Evolutionary conservation across 2,797 vertebrate species (phyloP).

Genomic region (Oophaga sylvatica): DNA sequence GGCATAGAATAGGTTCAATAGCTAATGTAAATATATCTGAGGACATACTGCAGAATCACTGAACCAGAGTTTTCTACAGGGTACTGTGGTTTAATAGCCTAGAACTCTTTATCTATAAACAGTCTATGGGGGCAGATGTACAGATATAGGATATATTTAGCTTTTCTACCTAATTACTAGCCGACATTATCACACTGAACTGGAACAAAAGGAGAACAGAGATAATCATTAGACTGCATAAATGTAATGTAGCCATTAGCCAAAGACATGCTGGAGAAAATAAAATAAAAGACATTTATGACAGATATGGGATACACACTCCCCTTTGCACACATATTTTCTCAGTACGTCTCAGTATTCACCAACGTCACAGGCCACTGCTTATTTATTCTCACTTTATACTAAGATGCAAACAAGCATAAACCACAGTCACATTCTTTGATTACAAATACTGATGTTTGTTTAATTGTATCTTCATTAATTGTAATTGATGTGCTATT

Average conservation of each 20-base stretch:
- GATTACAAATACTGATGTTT: neutral
- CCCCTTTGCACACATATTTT: neutral
- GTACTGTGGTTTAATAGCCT: neutral
- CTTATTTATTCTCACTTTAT: neutral
- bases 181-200: constrained; percentile 47
- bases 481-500: no score
- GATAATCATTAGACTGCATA: neutral
- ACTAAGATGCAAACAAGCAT: neutral
- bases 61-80: neutral
- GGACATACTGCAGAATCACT: neutral
- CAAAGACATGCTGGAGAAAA: neutral
- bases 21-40: no score
- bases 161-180: constrained; percentile 50
- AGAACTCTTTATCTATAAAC: constrained; percentile 45
- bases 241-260: neutral
- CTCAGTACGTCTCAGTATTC: neutral
- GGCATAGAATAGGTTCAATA: no score
- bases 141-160: constrained; percentile 52
- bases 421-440: neutral
- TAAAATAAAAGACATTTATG: neutral
- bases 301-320: neutral
- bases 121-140: constrained; percentile 46
- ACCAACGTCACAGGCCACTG: neutral
- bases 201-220: constrained; percentile 18
- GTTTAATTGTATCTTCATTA: neutral